These are phyloP conservation scores for Vidua macroura DNA, from an alignment of 2,113 vertebrate genomes.

Conservation along the genomic window DNA sequence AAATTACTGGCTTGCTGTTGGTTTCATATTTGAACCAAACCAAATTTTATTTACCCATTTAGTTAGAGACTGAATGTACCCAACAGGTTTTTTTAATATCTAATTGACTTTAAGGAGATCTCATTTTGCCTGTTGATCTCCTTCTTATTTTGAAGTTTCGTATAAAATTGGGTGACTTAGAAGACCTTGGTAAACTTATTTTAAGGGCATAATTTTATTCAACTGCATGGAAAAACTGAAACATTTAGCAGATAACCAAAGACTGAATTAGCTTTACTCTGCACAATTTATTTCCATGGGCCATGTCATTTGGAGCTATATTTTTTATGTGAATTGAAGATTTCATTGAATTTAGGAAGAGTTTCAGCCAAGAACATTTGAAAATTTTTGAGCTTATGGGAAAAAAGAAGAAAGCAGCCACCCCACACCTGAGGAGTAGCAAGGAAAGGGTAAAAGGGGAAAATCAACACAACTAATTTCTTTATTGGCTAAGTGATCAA, in stretches of 20 bases:
- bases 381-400: background rate
- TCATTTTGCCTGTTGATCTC: background rate
- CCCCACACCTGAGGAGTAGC: background rate
- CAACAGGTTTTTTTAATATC: background rate
- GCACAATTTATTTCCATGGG: background rate
- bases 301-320: background rate
- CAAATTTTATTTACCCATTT: background rate
- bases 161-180: background rate
- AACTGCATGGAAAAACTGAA: background rate
- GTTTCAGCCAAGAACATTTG: background rate
- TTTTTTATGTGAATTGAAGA: background rate
- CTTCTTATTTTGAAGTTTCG: background rate
- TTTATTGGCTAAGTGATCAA: background rate
- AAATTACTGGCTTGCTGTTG: background rate
- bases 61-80: background rate
- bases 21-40: background rate
- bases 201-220: background rate
- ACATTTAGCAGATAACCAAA: background rate
- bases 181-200: background rate
- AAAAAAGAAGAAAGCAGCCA: background rate
- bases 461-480: fast-evolving
- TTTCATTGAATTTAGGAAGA: background rate
- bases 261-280: background rate
- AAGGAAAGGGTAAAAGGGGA: background rate
- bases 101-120: background rate